Conservation (phyloP, 1,140 invertebrate species). For the Drosophila funebris region DNA sequence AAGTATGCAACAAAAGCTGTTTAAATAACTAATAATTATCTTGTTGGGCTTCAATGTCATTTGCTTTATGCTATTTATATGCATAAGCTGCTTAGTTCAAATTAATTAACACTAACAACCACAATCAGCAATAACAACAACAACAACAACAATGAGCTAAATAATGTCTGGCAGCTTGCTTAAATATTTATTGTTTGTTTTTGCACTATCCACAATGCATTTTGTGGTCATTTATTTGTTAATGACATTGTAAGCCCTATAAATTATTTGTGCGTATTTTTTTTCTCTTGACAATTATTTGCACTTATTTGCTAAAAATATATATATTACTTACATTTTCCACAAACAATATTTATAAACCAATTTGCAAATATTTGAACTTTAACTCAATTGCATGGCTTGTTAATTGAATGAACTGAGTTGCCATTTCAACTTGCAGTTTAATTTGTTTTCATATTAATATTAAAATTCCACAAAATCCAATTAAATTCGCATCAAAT, state of each 20-base stretch:
- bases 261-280: constrained; percentile 56
- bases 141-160: constrained; percentile 36
- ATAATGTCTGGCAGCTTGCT: constrained; percentile 39
- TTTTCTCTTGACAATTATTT: constrained; percentile 33
- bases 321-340: not conserved
- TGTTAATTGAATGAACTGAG: constrained; percentile 61
- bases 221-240: constrained; percentile 68
- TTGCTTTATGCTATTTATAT: constrained; percentile 63
- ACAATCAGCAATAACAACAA: constrained; percentile 21
- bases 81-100: constrained; percentile 75
- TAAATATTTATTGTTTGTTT: constrained; percentile 62
- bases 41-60: constrained; percentile 70
- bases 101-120: constrained; percentile 78
- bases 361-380: constrained; percentile 14
- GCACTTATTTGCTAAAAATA: constrained; percentile 19
- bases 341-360: not conserved
- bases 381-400: constrained; percentile 2
- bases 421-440: not conserved
- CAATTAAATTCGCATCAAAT: constrained; percentile 35
- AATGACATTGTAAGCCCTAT: constrained; percentile 77
- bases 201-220: constrained; percentile 33
- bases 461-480: constrained; percentile 39
- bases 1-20: constrained; percentile 73
- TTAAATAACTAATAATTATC: constrained; percentile 82
- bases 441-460: constrained; percentile 10